Percentiles rank a stretch among this genome's conserved stretches.
Evolutionary conservation across 2,797 vertebrate species (phyloP).

Genomic region (Ambastaia sidthimunki): DNA sequence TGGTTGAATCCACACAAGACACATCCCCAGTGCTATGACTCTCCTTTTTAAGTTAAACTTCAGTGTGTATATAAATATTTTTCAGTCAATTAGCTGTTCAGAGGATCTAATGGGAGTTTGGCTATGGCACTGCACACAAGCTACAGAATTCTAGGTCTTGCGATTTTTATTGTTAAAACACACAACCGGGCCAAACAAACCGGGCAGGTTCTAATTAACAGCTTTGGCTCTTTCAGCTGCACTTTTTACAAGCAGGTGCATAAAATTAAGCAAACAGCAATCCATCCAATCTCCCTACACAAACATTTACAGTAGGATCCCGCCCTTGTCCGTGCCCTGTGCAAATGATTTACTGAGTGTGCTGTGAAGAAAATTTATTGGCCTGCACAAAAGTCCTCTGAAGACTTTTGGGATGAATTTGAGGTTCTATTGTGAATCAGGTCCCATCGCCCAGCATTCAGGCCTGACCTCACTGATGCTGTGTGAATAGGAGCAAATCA

Average conservation of each 20-base stretch:
- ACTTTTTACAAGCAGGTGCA: conserved; percentile 5
- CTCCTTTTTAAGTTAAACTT: conserved; percentile 51
- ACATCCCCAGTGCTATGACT: conserved; percentile 30
- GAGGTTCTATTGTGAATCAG: background rate
- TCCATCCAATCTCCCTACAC: conserved; percentile 3
- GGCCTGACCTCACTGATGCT: background rate
- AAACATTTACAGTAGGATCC: conserved; percentile 22
- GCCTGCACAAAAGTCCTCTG: background rate
- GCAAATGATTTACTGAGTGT: background rate
- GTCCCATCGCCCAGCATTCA: background rate
- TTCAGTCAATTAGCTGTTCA: conserved; percentile 51
- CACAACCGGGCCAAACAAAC: background rate
- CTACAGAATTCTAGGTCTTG: background rate
- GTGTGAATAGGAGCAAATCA: background rate
- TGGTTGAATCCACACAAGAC: conserved; percentile 45
- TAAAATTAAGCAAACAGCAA: conserved; percentile 3
- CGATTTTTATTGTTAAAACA: background rate
- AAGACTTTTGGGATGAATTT: background rate
- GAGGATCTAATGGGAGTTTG: conserved; percentile 30
- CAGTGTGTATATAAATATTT: conserved; percentile 53
- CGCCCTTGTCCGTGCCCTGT: background rate
- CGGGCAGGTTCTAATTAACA: conserved; percentile 20
- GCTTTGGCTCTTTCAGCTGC: conserved; percentile 20
- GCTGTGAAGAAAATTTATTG: background rate
- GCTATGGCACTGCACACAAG: background rate